phyloP scores from a whole-genome alignment of 2,888 invertebrate genomes.

The Drosophila antonietae region DNA sequence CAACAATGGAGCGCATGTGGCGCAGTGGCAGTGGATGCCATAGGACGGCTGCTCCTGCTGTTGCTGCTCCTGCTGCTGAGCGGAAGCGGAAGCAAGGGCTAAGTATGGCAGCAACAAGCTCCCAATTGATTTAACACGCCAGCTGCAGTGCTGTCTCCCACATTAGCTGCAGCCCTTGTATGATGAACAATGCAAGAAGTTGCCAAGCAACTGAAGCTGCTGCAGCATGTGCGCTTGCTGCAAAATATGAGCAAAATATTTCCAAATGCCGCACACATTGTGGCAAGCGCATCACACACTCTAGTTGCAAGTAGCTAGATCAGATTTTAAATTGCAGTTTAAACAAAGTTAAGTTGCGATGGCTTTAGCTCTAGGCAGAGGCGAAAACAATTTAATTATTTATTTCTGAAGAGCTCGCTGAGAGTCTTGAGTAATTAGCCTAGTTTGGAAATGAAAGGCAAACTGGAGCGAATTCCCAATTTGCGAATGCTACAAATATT shows the following conservation, averaged over 20 bases:
- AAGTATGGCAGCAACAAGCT: slow-evolving; percentile 74
- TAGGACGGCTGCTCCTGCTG: slow-evolving; percentile 3
- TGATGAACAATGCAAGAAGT: slow-evolving; percentile 55
- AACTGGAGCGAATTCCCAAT: background rate
- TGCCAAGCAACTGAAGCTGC: slow-evolving; percentile 30
- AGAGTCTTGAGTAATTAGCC: background rate
- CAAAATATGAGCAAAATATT: slow-evolving; percentile 67
- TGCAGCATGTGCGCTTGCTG: slow-evolving; percentile 65
- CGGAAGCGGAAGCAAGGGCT: slow-evolving; percentile 65
- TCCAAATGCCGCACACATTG: slow-evolving; percentile 50
- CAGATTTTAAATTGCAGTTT: slow-evolving; percentile 7
- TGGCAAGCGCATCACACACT: slow-evolving; percentile 37
- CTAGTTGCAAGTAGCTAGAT: slow-evolving; percentile 9
- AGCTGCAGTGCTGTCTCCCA: slow-evolving; percentile 35
- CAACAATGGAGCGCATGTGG: slow-evolving; percentile 60
- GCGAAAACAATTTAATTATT: background rate
- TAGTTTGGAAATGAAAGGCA: background rate
- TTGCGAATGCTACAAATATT: background rate
- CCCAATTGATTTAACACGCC: slow-evolving; percentile 80
- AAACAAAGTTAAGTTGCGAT: background rate
- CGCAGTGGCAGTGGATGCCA: slow-evolving; percentile 40
- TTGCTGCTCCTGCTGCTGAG: slow-evolving; percentile 14
- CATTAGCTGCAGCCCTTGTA: slow-evolving; percentile 19
- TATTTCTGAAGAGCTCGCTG: background rate
- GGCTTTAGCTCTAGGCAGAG: background rate